Evolutionary conservation across 2,113 vertebrate species (phyloP).

Genomic region (Cynopterus brachyotis): DNA sequence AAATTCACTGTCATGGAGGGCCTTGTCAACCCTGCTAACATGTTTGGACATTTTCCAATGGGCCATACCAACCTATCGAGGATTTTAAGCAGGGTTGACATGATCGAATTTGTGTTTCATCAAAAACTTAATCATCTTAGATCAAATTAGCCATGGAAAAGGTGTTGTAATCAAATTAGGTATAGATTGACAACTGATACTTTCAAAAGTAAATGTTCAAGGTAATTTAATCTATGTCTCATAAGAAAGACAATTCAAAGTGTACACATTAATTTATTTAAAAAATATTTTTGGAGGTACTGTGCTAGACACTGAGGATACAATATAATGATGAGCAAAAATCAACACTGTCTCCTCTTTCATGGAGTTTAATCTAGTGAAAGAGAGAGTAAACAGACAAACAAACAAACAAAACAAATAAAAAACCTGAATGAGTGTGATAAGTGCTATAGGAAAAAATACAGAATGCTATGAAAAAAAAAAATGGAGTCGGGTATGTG

Average conservation of each 20-base stretch:
- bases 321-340: neutral
- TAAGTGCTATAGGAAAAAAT: neutral
- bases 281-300: conserved; percentile 25
- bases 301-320: neutral
- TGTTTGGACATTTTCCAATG: conserved; percentile 56
- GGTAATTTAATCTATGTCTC: conserved; percentile 46
- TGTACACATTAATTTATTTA: conserved; percentile 39
- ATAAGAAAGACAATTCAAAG: conserved; percentile 35
- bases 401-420: neutral
- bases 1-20: conserved; percentile 3
- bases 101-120: conserved; percentile 64
- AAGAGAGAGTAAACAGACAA: neutral
- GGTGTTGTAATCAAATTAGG: conserved; percentile 54
- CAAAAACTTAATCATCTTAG: conserved; percentile 58
- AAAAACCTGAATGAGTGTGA: neutral
- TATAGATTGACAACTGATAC: conserved; percentile 47
- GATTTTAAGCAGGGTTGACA: conserved; percentile 55
- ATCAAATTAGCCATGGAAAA: conserved; percentile 68
- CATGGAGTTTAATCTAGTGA: neutral
- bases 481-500: neutral
- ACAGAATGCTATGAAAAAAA: neutral
- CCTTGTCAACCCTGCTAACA: neutral
- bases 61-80: conserved; percentile 18
- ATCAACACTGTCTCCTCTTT: neutral
- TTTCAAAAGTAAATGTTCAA: conserved; percentile 65